Evolutionary conservation across 2,113 vertebrate genomes (phyloP).

Genomic region (Trematocara variabile): DNA sequence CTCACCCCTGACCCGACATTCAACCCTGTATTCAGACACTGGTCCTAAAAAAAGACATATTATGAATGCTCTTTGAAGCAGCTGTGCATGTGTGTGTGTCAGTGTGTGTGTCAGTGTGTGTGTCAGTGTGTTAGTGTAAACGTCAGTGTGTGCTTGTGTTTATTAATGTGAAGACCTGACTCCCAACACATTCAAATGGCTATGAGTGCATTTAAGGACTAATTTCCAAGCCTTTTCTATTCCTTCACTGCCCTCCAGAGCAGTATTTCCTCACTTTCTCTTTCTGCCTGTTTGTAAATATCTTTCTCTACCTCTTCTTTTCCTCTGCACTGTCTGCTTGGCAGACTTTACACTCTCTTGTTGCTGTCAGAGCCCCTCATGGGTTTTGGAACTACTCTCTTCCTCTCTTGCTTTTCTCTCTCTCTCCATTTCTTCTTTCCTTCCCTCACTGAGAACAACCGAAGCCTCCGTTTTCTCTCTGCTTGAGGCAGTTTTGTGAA

Average conservation of each 20-base stretch:
- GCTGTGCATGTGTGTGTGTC: not conserved
- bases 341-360: not conserved
- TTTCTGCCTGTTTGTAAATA: not conserved
- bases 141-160: not conserved
- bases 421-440: not conserved
- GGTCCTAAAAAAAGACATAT: not conserved
- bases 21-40: not conserved
- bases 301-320: not conserved
- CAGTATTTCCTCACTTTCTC: not conserved
- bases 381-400: constrained; percentile 17
- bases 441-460: not conserved
- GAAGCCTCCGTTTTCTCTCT: constrained; percentile 8
- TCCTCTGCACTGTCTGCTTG: constrained; percentile 19
- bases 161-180: not conserved
- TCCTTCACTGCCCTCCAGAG: not conserved
- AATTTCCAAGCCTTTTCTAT: not conserved
- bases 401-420: not conserved
- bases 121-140: not conserved
- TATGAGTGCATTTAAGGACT: not conserved
- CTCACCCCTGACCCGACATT: constrained; percentile 24
- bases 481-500: constrained; percentile 30
- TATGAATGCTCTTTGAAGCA: not conserved
- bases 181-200: not conserved
- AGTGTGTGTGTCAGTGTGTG: not conserved
- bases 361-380: constrained; percentile 37